Conservation (phyloP, 2,888 invertebrate genomes). For the Machimus rusticus region DNA sequence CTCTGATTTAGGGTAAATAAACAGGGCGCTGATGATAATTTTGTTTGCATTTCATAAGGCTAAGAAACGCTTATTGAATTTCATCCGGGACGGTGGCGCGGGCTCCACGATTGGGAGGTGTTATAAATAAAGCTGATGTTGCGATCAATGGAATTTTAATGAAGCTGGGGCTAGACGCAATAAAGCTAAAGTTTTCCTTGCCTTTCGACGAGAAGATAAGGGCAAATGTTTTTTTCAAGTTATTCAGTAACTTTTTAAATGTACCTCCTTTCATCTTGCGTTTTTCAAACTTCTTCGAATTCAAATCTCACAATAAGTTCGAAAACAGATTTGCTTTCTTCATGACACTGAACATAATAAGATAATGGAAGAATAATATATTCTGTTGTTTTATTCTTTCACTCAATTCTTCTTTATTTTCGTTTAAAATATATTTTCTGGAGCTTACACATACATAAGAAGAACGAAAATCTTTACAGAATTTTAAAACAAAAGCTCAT, state of each 20-base stretch:
- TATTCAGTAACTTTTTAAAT: background rate
- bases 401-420: no score
- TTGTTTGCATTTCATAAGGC: conserved; percentile 13
- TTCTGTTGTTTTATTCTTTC: no score
- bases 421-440: no score
- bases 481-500: no score
- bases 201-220: background rate
- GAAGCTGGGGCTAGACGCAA: background rate
- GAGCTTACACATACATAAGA: no score
- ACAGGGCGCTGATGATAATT: conserved; percentile 4
- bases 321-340: background rate
- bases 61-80: conserved; percentile 8
- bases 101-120: background rate
- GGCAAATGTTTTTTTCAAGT: background rate
- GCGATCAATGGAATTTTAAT: background rate
- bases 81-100: background rate
- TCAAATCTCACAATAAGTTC: no score
- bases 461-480: no score
- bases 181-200: background rate
- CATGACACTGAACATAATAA: background rate
- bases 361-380: background rate
- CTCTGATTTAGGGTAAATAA: conserved; percentile 21
- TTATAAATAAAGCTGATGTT: background rate
- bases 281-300: no score
- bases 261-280: background rate